Base-by-base conservation (phyloP, 1,140 invertebrate species). In the Drosophila tristis region DNA sequence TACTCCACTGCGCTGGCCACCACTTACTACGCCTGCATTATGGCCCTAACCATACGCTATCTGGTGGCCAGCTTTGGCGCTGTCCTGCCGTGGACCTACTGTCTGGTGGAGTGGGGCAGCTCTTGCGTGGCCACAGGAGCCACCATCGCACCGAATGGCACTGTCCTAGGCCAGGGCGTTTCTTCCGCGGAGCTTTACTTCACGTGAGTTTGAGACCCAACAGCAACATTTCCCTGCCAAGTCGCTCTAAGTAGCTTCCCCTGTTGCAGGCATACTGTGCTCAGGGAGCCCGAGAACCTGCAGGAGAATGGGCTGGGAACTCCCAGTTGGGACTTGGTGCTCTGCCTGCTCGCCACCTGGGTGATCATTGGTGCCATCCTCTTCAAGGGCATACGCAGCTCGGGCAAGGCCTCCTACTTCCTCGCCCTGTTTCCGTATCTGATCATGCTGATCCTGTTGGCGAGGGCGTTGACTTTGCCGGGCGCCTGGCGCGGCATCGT, bases 351-450 rank as follows among this genome's bases (percentile, higher is more conserved):
- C 8, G 91, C 94, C 29, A 95, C 95, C 6, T 97, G 96, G 96
- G 74, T 94, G 23, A 91, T 94, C n/a, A 94, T 96, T 45, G 96
- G 94, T 78, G 91, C 94, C 13, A 94, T 95, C 31, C 92, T 96
- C 11, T 92, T 94, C 78, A 93, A 95, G 85, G 92, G 92, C 26
- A 95, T 96, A 7, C 93, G 94, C 61, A 94, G 94, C 57, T 94
- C 94, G 0, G 95, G 95, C 56, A 95, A 95, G 86, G 93, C 93
- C 0, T 94, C 94, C 0, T 96, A 96, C 63, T 96, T 96, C 65
- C 93, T 96, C 4, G 96, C 96, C 0, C 91, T 96, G 8, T 96
- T 96, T 77, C 96, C 96, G 0, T 96, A 97, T 80, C 87, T 96
- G 4, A 94, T 96, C 2, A 93, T 97, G 87, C 91, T 94, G 2